Evolutionary conservation across 2,888 invertebrate genomes (phyloP).

Genomic region (Clitarchus hookeri): DNA sequence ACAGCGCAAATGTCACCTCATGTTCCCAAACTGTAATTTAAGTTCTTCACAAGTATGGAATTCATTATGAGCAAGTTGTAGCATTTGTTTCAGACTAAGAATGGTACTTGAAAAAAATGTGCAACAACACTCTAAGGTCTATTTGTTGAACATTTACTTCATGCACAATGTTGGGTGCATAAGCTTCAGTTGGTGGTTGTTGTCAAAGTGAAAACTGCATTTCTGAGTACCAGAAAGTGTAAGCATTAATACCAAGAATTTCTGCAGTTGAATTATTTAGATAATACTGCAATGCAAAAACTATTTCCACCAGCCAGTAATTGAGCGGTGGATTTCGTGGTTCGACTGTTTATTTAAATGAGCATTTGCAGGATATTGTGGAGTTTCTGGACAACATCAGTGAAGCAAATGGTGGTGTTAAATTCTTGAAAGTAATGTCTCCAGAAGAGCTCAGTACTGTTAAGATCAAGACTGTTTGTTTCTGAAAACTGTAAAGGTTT

Average conservation of each 20-base stretch:
- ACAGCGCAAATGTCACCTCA: background rate
- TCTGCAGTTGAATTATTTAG: background rate
- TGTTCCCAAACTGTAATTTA: background rate
- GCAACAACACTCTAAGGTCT: background rate
- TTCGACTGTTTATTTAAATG: background rate
- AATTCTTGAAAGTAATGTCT: background rate
- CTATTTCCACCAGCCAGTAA: background rate
- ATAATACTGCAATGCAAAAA: background rate
- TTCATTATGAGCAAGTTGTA: background rate
- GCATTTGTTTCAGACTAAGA: background rate
- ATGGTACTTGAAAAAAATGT: background rate
- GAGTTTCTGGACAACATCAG: background rate
- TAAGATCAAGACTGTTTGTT: background rate
- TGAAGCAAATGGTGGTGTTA: background rate
- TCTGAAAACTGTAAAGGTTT: background rate
- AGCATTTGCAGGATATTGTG: background rate
- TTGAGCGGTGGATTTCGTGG: background rate
- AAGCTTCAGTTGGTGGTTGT: background rate
- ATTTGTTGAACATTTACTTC: background rate
- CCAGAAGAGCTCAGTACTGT: background rate
- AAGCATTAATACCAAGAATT: background rate
- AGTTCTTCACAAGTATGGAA: background rate
- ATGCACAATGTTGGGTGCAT: background rate
- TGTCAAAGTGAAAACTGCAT: background rate
- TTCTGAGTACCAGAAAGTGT: background rate